Conservation (phyloP, 2,113 vertebrate genomes). For the human region DNA sequence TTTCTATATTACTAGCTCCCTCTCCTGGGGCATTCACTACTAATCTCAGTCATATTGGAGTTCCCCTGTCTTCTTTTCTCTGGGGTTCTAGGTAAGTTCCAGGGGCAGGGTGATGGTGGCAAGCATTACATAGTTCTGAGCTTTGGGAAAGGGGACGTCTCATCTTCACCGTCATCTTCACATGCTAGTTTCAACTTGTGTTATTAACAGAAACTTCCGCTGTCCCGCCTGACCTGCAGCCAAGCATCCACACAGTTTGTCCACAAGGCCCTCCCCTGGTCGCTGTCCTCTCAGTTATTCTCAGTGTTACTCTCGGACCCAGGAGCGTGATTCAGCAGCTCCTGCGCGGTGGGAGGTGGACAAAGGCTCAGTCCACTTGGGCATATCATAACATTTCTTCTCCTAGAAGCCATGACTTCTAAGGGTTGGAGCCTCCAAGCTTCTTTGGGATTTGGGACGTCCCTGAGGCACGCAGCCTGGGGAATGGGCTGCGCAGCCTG, state of each 20-base stretch:
- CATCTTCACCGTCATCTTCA: background rate
- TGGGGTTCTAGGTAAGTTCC: background rate
- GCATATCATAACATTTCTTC: background rate
- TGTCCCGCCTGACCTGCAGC: background rate
- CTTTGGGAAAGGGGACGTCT: background rate
- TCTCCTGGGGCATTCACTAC: background rate
- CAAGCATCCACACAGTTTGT: accelerated
- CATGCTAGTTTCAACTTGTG: background rate
- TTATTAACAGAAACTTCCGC: background rate
- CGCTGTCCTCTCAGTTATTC: background rate
- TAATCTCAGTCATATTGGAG: accelerated
- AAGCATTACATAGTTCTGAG: background rate
- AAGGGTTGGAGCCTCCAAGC: background rate
- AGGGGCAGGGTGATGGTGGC: no score
- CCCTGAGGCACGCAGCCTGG: background rate
- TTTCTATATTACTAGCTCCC: background rate
- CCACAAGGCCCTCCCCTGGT: background rate
- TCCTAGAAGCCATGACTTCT: background rate
- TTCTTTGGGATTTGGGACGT: background rate
- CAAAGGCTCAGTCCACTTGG: background rate
- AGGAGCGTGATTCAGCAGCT: background rate
- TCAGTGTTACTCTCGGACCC: no score
- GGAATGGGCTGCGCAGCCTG: background rate
- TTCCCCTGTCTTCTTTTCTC: background rate
- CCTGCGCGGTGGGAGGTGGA: accelerated